Percentiles rank a stretch among this genome's conserved stretches.
Evolutionary conservation across 2,888 invertebrate species (phyloP).

Genomic region (Palloptera scutellata): DNA sequence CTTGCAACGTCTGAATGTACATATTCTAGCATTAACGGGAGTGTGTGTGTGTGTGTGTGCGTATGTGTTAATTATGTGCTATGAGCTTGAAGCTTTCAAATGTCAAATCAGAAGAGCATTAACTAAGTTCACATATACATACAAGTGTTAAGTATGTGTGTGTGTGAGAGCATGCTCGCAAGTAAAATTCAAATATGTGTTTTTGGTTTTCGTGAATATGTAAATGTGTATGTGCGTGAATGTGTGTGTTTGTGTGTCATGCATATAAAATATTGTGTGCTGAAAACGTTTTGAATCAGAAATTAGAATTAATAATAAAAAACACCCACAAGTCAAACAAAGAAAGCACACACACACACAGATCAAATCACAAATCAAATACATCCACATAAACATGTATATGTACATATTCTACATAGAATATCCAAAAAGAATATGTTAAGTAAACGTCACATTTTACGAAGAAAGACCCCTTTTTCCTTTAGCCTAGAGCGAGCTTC

Average conservation of each 20-base stretch:
- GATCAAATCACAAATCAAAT: neutral
- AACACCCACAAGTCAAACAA: neutral
- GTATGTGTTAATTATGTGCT: neutral
- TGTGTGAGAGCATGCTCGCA: too few relatives aligned
- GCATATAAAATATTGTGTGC: conserved; percentile 12
- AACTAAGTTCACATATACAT: too few relatives aligned
- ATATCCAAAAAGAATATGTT: neutral
- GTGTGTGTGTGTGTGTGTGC: neutral
- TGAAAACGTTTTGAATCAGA: conserved; percentile 8
- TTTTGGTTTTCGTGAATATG: neutral
- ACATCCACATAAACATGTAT: too few relatives aligned
- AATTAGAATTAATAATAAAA: conserved; percentile 26
- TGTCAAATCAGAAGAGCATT: too few relatives aligned
- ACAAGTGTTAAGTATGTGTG: too few relatives aligned
- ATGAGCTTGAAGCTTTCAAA: too few relatives aligned
- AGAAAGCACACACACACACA: neutral
- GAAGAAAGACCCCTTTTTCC: too few relatives aligned
- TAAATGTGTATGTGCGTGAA: neutral
- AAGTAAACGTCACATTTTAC: neutral
- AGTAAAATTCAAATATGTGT: neutral
- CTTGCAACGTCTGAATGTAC: neutral
- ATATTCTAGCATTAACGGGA: neutral
- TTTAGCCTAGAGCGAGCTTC: too few relatives aligned
- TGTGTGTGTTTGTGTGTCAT: conserved; percentile 12
- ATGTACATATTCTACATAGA: neutral